Evolutionary conservation across 2,888 invertebrate species (phyloP).

Genomic region (Lithosia quadra): DNA sequence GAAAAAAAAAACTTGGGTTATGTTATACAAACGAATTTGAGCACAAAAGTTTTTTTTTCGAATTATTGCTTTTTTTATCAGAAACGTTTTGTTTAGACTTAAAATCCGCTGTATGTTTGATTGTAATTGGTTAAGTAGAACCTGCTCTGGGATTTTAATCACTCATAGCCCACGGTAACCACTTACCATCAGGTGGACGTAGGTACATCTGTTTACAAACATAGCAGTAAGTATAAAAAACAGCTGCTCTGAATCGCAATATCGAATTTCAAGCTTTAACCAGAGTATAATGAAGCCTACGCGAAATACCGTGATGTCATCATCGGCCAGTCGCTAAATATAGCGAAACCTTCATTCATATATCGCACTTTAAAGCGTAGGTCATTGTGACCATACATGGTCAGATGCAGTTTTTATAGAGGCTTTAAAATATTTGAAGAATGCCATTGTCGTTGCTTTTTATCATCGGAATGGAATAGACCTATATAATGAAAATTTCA

Average conservation of each 20-base stretch:
- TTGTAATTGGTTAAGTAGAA: too few species aligned
- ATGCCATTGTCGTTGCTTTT: background rate
- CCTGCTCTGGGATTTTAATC: too few species aligned
- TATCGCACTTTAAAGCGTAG: background rate
- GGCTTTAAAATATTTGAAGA: background rate
- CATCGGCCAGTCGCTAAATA: conserved; percentile 26
- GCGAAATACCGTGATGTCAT: conserved; percentile 40
- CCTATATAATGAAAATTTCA: background rate
- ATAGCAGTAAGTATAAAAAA: background rate
- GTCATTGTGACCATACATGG: conserved; percentile 13
- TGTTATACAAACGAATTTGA: too few species aligned
- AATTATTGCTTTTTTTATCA: too few species aligned
- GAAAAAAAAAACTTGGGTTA: too few species aligned
- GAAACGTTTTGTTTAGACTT: too few species aligned
- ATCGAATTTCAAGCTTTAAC: conserved; percentile 1
- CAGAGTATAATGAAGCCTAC: conserved; percentile 6
- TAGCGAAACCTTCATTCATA: conserved; percentile 7
- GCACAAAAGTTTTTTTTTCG: too few species aligned
- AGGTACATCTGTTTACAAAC: background rate
- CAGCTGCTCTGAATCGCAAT: background rate
- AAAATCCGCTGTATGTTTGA: too few species aligned
- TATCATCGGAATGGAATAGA: background rate
- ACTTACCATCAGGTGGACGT: background rate
- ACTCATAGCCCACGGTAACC: background rate
- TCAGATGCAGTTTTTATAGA: conserved; percentile 7